Evolutionary conservation across 2,113 vertebrate species (phyloP).

Genomic region (Nothocercus nigrocapillus): DNA sequence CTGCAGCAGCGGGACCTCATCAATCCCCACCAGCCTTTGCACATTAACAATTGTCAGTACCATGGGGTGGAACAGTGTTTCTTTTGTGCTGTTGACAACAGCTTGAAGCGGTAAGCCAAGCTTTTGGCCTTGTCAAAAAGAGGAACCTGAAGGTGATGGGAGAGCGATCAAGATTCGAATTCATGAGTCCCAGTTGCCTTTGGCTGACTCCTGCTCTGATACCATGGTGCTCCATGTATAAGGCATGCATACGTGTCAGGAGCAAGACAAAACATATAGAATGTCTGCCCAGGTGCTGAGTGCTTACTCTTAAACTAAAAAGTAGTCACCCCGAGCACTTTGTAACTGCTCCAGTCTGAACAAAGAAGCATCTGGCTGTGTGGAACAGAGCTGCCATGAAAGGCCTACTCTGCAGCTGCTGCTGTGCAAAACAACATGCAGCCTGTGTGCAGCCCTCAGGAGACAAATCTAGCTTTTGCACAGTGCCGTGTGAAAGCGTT

Average conservation of each 20-base stretch:
- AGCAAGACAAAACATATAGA: background rate
- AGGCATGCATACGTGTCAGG: background rate
- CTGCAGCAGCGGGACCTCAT: background rate
- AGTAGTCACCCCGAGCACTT: background rate
- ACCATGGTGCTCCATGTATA: background rate
- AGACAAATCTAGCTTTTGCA: background rate
- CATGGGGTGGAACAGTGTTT: background rate
- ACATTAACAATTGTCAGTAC: background rate
- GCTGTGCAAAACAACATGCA: background rate
- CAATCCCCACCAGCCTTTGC: background rate
- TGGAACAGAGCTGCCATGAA: background rate
- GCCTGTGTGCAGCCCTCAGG: background rate
- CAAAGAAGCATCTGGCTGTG: background rate
- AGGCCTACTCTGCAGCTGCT: constrained; percentile 29
- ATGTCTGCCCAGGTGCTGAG: background rate
- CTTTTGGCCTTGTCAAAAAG: background rate
- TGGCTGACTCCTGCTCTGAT: background rate
- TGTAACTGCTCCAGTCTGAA: background rate
- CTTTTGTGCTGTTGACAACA: constrained; percentile 25
- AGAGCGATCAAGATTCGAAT: background rate
- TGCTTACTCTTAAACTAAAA: background rate
- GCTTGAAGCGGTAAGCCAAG: background rate
- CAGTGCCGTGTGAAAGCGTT: background rate
- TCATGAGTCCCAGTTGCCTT: background rate
- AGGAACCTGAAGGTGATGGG: background rate